These are phyloP conservation scores for Psophia crepitans DNA, from an alignment of 2,113 vertebrate species.

Conservation along the genomic window DNA sequence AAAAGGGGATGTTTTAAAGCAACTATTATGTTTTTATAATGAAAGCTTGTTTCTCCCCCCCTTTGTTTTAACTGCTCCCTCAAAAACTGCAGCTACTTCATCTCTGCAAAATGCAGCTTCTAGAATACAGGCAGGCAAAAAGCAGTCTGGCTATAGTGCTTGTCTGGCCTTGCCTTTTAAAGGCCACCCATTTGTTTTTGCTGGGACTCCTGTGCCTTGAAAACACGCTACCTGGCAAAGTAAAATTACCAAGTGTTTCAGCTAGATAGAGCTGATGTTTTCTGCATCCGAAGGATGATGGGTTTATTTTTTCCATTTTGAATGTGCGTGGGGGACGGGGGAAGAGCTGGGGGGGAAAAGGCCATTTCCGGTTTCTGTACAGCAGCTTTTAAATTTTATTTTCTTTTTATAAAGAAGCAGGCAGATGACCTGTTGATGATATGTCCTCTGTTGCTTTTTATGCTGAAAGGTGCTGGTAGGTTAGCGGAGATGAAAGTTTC, in stretches of 20 bases:
- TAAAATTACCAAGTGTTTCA: not conserved
- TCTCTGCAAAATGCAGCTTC: not conserved
- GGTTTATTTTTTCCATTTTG: not conserved
- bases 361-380: slow-evolving; percentile 26
- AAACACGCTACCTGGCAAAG: not conserved
- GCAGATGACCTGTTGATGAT: slow-evolving; percentile 12
- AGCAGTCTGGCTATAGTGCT: not conserved
- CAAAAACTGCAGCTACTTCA: not conserved
- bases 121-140: not conserved
- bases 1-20: not conserved
- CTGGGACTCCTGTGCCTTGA: not conserved
- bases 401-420: not conserved
- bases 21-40: not conserved
- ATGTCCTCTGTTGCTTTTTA: not conserved
- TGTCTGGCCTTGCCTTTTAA: not conserved
- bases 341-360: not conserved
- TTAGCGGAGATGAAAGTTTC: not conserved
- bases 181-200: not conserved
- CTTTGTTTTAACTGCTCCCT: not conserved
- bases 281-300: not conserved
- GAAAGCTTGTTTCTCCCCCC: not conserved
- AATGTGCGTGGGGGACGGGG: not conserved
- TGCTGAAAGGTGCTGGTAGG: not conserved
- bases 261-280: not conserved
- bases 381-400: not conserved